Percentiles rank a stretch among this genome's conserved stretches.
phyloP scores from a whole-genome alignment of 1,140 invertebrate species.

The Musca domestica region DNA sequence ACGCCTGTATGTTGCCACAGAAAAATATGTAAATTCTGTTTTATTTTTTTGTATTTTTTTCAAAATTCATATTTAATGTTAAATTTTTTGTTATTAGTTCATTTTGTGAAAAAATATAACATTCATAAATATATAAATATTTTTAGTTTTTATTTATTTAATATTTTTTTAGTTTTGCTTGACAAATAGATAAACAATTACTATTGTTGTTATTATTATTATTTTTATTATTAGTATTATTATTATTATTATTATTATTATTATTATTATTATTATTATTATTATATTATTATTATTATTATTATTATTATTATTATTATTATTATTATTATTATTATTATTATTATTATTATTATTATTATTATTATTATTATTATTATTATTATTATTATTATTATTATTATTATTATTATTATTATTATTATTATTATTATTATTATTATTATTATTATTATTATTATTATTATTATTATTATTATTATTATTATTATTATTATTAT shows the following conservation, averaged over 20 bases:
- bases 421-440: background rate
- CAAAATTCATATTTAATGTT: background rate
- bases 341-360: no score
- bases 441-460: no score
- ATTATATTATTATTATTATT: background rate
- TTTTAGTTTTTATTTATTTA: background rate
- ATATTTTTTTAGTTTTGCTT: background rate
- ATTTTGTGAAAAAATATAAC: conserved; percentile 16
- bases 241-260: background rate
- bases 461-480: background rate
- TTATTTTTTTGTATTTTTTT: background rate
- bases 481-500: background rate
- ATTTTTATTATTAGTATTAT: background rate
- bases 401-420: background rate
- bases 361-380: background rate
- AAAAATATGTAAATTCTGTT: no score
- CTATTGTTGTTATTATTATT: background rate
- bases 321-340: background rate
- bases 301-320: background rate
- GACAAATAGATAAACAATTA: conserved; percentile 2
- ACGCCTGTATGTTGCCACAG: no score
- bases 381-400: background rate
- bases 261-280: background rate
- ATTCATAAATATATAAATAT: conserved; percentile 6
- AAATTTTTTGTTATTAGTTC: background rate